Percentiles rank a stretch among this genome's conserved stretches.
Conservation (phyloP, 2,888 invertebrate species). For the Pycnomerus fuliginosus region DNA sequence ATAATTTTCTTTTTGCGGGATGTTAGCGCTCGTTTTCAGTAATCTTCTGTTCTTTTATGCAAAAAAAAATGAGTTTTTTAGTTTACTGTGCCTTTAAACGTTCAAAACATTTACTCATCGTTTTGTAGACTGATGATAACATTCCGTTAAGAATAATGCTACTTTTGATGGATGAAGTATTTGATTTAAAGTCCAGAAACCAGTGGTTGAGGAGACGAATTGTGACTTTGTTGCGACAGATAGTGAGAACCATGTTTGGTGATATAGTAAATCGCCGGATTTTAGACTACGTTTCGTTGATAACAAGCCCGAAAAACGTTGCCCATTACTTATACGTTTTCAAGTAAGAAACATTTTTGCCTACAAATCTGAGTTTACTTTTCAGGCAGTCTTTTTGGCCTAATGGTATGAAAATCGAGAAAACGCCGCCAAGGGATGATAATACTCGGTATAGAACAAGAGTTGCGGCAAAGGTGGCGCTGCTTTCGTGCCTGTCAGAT, state of each 20-base stretch:
- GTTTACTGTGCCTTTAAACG: too few relatives aligned
- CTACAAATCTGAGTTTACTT: conserved; percentile 5
- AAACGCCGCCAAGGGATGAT: conserved; percentile 43
- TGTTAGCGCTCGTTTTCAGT: too few relatives aligned
- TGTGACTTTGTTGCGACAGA: conserved; percentile 72
- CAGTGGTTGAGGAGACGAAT: conserved; percentile 79
- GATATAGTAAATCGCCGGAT: conserved; percentile 85
- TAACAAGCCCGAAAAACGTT: conserved; percentile 86
- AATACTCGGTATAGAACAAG: conserved; percentile 68
- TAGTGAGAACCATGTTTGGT: conserved; percentile 78
- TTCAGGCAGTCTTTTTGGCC: conserved; percentile 62
- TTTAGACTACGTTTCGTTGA: conserved; percentile 79
- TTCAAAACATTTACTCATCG: too few relatives aligned
- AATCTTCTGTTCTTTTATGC: too few relatives aligned
- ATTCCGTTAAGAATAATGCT: conserved; percentile 80
- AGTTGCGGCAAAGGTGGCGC: conserved; percentile 81
- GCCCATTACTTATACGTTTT: conserved; percentile 83
- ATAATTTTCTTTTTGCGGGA: too few relatives aligned
- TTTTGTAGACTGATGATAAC: conserved; percentile 64
- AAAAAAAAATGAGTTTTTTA: too few relatives aligned
- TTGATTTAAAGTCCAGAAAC: conserved; percentile 77
- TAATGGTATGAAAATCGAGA: conserved; percentile 54
- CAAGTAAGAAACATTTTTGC: conserved; percentile 61
- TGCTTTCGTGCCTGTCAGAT: conserved; percentile 84
- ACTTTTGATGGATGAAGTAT: conserved; percentile 80